Base-by-base conservation (phyloP, 1,140 invertebrate species). In the Marisa cornuarietis region DNA sequence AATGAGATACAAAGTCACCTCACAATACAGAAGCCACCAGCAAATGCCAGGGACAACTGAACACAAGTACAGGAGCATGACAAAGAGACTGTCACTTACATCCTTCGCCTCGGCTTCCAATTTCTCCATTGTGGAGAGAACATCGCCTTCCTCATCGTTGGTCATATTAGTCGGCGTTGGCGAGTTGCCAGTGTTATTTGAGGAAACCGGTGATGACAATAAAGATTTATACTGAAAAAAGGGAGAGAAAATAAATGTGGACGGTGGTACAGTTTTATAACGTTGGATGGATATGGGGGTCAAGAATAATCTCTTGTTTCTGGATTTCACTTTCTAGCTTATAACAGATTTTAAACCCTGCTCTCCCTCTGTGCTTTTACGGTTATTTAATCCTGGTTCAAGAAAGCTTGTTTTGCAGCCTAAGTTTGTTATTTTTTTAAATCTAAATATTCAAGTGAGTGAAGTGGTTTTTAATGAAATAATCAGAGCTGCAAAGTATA, bases 41-140 rank as follows among this genome's bases (percentile, higher is more conserved):
- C 26, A 58, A 58, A 58, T 58, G 11, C 54, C 54, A 58, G 54
- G 54, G 54, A 58, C 16, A 18, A 58, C 54, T 58, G 54, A 58
- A 58, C 54, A 58, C 54, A 58, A 18, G 54, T 58, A 58, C 54
- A 58, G 54, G 65, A 16, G 65, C 13, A 68, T 11, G 26, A 68
- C 65, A 68, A 68, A 31, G 26, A 31, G 65, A 68, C 54, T 58
- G 54, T 58, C 54, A 84, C 85, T 92, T 92, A 96, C 96, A 92
- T 95, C 95, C 88, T 94, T 94, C 74, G 94, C 93, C 91, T 96
- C 95, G 87, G 94, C 94, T 91, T 96, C 95, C 82, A 95, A 92
- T 89, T 95, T 94, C 87, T 96, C 95, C 91, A 95, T 94, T 79
- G 93, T 94, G 80, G 95, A 91, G 66, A 93, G 92, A 18, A 92